phyloP scores from a whole-genome alignment of 2,113 vertebrate species.

The Nothoprocta perdicaria region DNA sequence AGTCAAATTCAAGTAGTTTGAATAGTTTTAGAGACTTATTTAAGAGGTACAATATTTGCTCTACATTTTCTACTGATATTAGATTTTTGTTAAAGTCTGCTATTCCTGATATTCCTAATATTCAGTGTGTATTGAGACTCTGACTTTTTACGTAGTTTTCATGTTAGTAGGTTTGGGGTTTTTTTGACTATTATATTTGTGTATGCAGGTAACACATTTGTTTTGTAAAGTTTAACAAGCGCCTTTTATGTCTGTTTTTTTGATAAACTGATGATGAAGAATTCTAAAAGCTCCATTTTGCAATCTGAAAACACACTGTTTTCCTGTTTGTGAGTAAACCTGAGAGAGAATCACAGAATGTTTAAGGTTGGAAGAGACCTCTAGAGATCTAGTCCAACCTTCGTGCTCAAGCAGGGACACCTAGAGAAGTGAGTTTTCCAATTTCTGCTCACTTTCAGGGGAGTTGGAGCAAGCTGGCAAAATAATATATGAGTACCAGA shows the following conservation, averaged over 20 bases:
- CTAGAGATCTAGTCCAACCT: too few relatives aligned
- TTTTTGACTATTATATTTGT: background rate
- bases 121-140: background rate
- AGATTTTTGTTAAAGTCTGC: background rate
- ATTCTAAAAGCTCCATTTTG: background rate
- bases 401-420: too few relatives aligned
- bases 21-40: background rate
- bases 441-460: too few relatives aligned
- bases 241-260: background rate
- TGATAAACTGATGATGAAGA: background rate
- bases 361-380: too few relatives aligned
- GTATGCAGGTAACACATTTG: background rate
- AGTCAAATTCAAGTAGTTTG: background rate
- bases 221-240: background rate
- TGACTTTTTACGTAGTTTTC: background rate
- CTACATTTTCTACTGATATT: background rate
- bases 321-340: background rate
- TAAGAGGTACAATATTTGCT: background rate
- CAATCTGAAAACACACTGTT: background rate
- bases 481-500: too few relatives aligned
- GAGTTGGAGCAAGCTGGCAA: too few relatives aligned
- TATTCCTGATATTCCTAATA: background rate
- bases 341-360: background rate
- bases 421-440: too few relatives aligned
- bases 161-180: background rate